phyloP scores from a whole-genome alignment of 1,140 invertebrate genomes.

The Sogatella furcifera region DNA sequence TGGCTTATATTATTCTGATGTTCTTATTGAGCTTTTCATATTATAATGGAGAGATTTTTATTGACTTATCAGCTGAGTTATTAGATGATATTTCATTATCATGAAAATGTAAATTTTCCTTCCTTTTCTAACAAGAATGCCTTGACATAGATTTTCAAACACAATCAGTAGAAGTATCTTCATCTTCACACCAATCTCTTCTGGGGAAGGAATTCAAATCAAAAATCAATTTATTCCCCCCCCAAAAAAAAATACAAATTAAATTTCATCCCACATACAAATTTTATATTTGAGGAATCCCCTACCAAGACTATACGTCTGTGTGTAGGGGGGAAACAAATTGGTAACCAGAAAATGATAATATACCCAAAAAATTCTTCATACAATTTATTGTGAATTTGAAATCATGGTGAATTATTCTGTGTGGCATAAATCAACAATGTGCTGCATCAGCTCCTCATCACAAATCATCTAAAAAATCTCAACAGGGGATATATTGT shows the following conservation, averaged over 20 bases:
- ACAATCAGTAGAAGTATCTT: background rate
- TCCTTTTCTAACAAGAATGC: slow-evolving; percentile 3
- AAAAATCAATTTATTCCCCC: too few relatives aligned
- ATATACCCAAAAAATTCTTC: slow-evolving; percentile 5
- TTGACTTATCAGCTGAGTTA: slow-evolving; percentile 1
- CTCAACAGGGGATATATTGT: too few relatives aligned
- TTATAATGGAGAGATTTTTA: slow-evolving; percentile 10
- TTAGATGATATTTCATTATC: slow-evolving; percentile 8
- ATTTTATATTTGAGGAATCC: too few relatives aligned
- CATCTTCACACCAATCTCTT: slow-evolving; percentile 11
- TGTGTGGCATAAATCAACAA: too few relatives aligned
- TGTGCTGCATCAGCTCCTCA: too few relatives aligned
- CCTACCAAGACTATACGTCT: too few relatives aligned
- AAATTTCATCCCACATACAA: too few relatives aligned
- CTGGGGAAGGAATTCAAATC: slow-evolving; percentile 2
- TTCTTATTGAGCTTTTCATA: slow-evolving; percentile 13
- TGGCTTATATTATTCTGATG: too few relatives aligned
- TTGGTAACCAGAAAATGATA: background rate
- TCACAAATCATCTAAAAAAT: too few relatives aligned
- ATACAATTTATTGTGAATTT: slow-evolving; percentile 1
- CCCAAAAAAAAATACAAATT: too few relatives aligned
- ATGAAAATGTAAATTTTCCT: slow-evolving; percentile 12
- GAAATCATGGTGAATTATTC: background rate
- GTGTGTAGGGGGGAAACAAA: too few relatives aligned
- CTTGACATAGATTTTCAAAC: slow-evolving; percentile 8